Base-by-base conservation (phyloP, 2,888 invertebrate species). In the Ornithoptera priamus region DNA sequence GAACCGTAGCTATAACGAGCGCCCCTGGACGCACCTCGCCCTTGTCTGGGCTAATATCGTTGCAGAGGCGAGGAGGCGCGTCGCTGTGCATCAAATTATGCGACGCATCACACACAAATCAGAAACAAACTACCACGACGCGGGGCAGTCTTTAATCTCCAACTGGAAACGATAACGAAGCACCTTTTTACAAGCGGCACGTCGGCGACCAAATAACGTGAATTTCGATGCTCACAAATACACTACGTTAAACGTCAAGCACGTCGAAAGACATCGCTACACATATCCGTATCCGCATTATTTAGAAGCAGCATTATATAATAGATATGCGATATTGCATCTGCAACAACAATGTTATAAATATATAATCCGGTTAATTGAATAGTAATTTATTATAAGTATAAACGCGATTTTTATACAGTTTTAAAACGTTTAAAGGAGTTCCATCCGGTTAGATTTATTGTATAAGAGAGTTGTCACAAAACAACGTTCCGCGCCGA, bases 21-120 rank as follows among this genome's bases (percentile, higher is more conserved):
- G 69, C 72, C 63, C 62, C 67, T 69, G 67, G 72, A 70, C 71
- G 69, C 62, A 68, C 36, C 59, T 58, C 36, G 68, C 68, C 60
- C 63, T 69, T 67, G 71, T 36, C 12, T 39, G 65, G 18, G 39
- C 58, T 65, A 24, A 50, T 50, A 50, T 50, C 62, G 5, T 42
- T 42, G 56, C 39, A n/a, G 56, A 36, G 20, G 36, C 56, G 36
- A 12, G 56, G 57, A 17, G 56, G 20, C 50, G 24, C 57, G 57
- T 65, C 64, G 30, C 67, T 24, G 66, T 57, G 68, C 65, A 71
- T 65, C 70, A 65, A 62, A 67, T 57, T 61, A 39, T 64, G 62
- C 56, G 62, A 65, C 67, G 50, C 42, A 57, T 61, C 69, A 65
- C 24, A 56, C 42, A 42, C 64, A 65, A 61, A 65, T 58, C 46